These are phyloP conservation scores for Syngnathus acus DNA, from an alignment of 2,797 vertebrate genomes.

Conservation along the genomic window DNA sequence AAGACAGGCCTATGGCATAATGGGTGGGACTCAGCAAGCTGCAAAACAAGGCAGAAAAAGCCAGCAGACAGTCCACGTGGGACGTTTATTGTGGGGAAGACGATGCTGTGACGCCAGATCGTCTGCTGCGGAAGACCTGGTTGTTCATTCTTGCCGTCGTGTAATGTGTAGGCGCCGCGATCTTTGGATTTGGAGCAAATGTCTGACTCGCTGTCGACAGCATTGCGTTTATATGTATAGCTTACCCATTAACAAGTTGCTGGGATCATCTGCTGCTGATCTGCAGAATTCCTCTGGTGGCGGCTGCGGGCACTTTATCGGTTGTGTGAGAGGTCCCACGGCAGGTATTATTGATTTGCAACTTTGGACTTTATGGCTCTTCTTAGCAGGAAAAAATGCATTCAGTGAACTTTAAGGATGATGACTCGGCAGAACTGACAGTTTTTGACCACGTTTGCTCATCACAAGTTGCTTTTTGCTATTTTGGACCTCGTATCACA, in stretches of 20 bases:
- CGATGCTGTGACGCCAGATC: neutral
- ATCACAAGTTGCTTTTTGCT: neutral
- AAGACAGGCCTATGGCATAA: neutral
- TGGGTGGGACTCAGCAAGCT: slow-evolving; percentile 2
- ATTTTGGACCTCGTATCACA: neutral
- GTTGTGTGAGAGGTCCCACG: neutral
- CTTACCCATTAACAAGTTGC: neutral
- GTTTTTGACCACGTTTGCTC: neutral
- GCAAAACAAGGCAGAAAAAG: slow-evolving; percentile 4
- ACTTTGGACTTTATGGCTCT: slow-evolving; percentile 5
- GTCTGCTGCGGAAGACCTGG: neutral
- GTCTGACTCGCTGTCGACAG: neutral
- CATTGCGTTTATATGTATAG: neutral
- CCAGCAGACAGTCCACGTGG: neutral
- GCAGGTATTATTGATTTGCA: slow-evolving; percentile 3
- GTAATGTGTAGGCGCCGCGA: neutral
- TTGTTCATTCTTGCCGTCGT: neutral
- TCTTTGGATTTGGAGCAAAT: slow-evolving; percentile 1
- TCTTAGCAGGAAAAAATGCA: neutral
- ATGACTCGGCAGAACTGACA: neutral
- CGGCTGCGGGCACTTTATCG: neutral
- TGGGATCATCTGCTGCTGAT: neutral
- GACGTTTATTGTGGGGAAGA: slow-evolving; percentile 4
- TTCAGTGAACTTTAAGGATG: neutral
- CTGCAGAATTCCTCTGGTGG: neutral